A percentile compares a stretch with the other conserved stretches of the same genome.
Evolutionary conservation across 2,888 invertebrate genomes (phyloP).

Genomic region (Exocentrus adspersus): DNA sequence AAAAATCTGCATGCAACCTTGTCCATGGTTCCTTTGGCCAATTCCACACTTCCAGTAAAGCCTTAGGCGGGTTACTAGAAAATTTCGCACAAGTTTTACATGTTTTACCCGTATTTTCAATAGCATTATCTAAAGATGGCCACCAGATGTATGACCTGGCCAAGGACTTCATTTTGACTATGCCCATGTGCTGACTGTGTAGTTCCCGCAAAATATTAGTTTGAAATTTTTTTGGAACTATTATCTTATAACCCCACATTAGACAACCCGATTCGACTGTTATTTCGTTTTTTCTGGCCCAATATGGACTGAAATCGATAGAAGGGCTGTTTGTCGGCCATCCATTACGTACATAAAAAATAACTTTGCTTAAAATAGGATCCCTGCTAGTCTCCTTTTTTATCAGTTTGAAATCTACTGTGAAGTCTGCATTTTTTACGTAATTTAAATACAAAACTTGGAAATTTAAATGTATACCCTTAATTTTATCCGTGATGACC

Average conservation of each 20-base stretch:
- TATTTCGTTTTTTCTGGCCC: constrained; percentile 16
- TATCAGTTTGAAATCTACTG: constrained; percentile 7
- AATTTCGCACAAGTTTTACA: constrained; percentile 18
- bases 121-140: constrained; percentile 12
- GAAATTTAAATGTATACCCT: neutral
- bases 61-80: constrained; percentile 12
- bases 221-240: constrained; percentile 15
- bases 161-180: constrained; percentile 21
- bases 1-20: constrained; percentile 21
- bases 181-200: constrained; percentile 7
- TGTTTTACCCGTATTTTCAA: constrained; percentile 1
- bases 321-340: constrained; percentile 13
- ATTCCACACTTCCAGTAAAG: constrained; percentile 8
- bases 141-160: constrained; percentile 23
- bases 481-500: neutral
- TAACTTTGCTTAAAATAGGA: constrained; percentile 12
- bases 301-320: constrained; percentile 1
- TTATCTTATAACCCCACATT: constrained; percentile 25
- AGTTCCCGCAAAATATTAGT: constrained; percentile 9
- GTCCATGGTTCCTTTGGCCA: constrained; percentile 19
- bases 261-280: constrained; percentile 15
- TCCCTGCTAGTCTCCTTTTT: constrained; percentile 2
- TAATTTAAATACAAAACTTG: neutral
- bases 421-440: neutral
- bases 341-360: constrained; percentile 16